phyloP scores from a whole-genome alignment of 1,140 invertebrate genomes.

The Drosophila prosaltans region DNA sequence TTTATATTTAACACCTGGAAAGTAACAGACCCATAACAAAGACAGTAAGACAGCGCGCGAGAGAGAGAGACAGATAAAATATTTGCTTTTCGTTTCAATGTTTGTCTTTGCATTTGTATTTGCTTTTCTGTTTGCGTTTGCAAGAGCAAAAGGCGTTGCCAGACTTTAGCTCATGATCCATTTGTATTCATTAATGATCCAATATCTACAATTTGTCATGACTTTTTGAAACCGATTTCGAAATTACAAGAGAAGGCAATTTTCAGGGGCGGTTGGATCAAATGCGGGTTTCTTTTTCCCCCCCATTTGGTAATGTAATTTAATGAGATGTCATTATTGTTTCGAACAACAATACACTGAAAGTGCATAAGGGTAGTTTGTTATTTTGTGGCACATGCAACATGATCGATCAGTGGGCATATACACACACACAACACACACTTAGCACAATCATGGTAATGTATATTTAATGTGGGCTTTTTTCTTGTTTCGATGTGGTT shows the following conservation, averaged over 20 bases:
- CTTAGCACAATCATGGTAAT: constrained; percentile 39
- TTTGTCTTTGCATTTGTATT: constrained; percentile 31
- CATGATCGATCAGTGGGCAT: constrained; percentile 63
- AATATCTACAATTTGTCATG: constrained; percentile 45
- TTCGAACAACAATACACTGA: background rate
- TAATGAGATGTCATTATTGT: constrained; percentile 59
- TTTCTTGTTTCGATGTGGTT: constrained; percentile 43
- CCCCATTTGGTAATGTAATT: constrained; percentile 40
- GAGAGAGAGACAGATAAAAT: background rate
- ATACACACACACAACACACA: background rate
- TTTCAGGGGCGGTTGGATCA: constrained; percentile 59
- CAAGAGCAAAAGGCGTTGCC: constrained; percentile 49
- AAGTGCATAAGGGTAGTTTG: constrained; percentile 49
- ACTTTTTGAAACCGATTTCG: constrained; percentile 35
- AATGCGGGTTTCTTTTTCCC: constrained; percentile 48
- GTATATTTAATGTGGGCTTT: constrained; percentile 62
- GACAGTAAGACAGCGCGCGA: background rate
- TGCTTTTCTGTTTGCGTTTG: constrained; percentile 33
- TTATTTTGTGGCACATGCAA: constrained; percentile 57
- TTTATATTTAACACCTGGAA: constrained; percentile 34
- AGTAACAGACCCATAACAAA: constrained; percentile 3
- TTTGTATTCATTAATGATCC: background rate
- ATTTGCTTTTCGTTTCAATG: constrained; percentile 39
- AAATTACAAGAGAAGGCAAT: constrained; percentile 28
- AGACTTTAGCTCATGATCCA: constrained; percentile 22